Base-by-base conservation (phyloP, 2,113 vertebrate species). In the Cynoglossus semilaevis region DNA sequence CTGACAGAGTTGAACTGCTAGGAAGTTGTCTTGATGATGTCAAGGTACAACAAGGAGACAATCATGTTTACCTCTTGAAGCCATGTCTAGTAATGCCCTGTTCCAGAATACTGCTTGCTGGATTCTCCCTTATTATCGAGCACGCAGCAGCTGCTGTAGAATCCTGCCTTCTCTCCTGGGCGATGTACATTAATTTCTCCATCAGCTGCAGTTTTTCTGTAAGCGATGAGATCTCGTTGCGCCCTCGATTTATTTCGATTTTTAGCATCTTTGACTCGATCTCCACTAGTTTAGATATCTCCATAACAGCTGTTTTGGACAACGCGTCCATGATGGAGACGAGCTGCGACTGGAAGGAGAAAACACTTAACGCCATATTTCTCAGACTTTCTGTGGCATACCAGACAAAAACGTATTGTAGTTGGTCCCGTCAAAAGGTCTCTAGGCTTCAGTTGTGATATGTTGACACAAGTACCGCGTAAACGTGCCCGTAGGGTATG, bases 281-380 rank as follows among this genome's bases (percentile, higher is more conserved):
- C 29, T 89, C 88, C 8, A 91, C 86, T 58, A 91, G 84, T 81
- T 85, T 89, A 74, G 88, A 76, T 51, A 91, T 91, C 82, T 91
- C 89, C 62, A 85, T 50, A 0, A 89, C 82, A 19, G 89, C 87
- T 58, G 90, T 81, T 73, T 88, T 89, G 64, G 84, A 80, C 15
- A 91, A 58, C 12, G 82, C 85, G 43, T 90, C 89, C 88, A 91
- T 91, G 57, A 91, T 84, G 68, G 85, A 85, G 49, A 81, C 73
- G 53, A 91, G 84, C 67, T 89, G 90, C 1, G 80, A 60, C 62
- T 91, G 88, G 60, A 91, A 89, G 12, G 83, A 87, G 40, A 86
- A 85, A n/a, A 67, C 65, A 37, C 86, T 46, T 45, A n/a, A n/a
- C n/a, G 88, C 82, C 88, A 90, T 83, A 60, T 16, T 17, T 12